These are phyloP conservation scores for Schrankia costaestrigalis DNA, from an alignment of 2,888 invertebrate genomes.

Conservation along the genomic window DNA sequence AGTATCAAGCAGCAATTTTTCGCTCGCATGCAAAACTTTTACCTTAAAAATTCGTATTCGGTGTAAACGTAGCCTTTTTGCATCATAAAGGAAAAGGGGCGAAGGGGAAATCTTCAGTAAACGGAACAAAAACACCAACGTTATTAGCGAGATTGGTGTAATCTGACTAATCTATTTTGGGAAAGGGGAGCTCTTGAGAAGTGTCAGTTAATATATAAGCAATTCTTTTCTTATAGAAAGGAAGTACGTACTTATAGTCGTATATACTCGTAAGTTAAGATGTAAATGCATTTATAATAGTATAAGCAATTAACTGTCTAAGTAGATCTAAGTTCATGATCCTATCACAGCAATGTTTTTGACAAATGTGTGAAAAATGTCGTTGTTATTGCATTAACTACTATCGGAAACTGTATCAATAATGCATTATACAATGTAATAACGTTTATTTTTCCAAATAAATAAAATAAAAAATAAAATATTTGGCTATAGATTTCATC, in stretches of 20 bases:
- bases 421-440: too few species aligned
- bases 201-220: slow-evolving; percentile 63
- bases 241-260: slow-evolving; percentile 1
- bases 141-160: slow-evolving; percentile 81
- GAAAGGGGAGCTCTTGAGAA: slow-evolving; percentile 60
- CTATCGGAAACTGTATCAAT: too few species aligned
- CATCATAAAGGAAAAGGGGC: slow-evolving; percentile 67
- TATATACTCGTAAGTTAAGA: neutral
- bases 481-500: too few species aligned
- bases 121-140: slow-evolving; percentile 79
- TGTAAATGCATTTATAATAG: neutral
- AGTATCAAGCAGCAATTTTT: too few species aligned
- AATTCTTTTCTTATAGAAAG: slow-evolving; percentile 14
- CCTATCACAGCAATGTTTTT: too few species aligned
- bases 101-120: slow-evolving; percentile 70
- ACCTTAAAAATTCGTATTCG: slow-evolving; percentile 24
- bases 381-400: too few species aligned
- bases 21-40: too few species aligned
- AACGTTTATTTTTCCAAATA: too few species aligned
- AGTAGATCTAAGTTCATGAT: too few species aligned
- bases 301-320: too few species aligned
- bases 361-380: too few species aligned
- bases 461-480: too few species aligned
- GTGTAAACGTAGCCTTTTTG: slow-evolving; percentile 53
- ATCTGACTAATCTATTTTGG: slow-evolving; percentile 81